Conservation (phyloP, 2,888 invertebrate genomes). For the Aphrophora alni region DNA sequence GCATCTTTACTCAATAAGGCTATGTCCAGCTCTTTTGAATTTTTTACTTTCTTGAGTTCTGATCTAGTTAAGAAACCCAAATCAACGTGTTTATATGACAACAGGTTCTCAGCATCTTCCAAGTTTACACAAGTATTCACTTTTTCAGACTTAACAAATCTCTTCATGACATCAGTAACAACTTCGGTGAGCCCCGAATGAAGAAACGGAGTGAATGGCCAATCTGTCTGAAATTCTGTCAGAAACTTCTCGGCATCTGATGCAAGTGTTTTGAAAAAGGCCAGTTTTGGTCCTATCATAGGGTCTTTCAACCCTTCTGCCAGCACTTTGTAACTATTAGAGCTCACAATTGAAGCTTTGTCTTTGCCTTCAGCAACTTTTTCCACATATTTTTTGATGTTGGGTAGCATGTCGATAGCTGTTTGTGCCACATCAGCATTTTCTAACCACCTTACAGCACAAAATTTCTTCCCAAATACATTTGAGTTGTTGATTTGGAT, state of each 20-base stretch:
- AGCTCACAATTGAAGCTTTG: background rate
- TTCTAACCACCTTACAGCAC: too few relatives aligned
- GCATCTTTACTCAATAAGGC: background rate
- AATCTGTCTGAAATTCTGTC: constrained; percentile 20
- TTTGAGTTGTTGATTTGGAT: background rate
- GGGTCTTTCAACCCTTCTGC: background rate
- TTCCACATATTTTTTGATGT: background rate
- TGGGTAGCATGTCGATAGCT: constrained; percentile 3
- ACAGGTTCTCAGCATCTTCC: background rate
- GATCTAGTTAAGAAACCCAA: background rate
- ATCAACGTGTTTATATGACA: background rate
- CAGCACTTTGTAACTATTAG: background rate
- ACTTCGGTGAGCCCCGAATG: background rate
- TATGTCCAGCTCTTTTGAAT: background rate
- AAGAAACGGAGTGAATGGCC: background rate
- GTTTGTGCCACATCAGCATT: constrained; percentile 3
- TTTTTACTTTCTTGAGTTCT: background rate
- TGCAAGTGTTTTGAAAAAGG: constrained; percentile 6
- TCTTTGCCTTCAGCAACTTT: background rate
- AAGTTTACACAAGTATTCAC: background rate
- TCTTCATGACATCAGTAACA: background rate
- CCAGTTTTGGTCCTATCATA: constrained; percentile 13
- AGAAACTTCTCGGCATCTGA: background rate
- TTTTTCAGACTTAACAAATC: constrained; percentile 16
- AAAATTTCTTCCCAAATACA: background rate